A percentile compares a stretch with the other conserved stretches of the same genome.
phyloP scores from a whole-genome alignment of 2,797 vertebrate species.

The Myotis planiceps region DNA sequence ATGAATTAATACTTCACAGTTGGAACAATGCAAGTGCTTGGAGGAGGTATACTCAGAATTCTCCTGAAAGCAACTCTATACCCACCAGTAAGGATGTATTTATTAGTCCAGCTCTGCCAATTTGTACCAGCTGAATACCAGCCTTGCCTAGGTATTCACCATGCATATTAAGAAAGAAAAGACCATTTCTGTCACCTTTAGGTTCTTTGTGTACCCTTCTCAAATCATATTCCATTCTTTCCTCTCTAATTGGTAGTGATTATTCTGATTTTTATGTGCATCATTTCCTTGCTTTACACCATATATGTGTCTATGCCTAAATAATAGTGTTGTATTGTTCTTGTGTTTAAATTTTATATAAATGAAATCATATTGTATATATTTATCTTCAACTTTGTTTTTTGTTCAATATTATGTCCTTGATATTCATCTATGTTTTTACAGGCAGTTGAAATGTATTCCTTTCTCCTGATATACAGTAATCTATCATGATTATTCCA shows the following conservation, averaged over 20 bases:
- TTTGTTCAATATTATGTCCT: not conserved
- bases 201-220: not conserved
- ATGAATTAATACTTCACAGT: not conserved
- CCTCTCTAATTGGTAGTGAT: not conserved
- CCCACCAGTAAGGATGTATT: not conserved
- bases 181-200: not conserved
- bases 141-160: too few species aligned
- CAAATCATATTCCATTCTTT: not conserved
- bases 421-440: conserved; percentile 5
- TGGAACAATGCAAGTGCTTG: not conserved
- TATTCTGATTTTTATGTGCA: not conserved
- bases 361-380: too few species aligned
- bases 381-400: conserved; percentile 3
- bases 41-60: not conserved
- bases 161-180: not conserved
- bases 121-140: not conserved
- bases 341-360: not conserved
- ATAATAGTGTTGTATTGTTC: not conserved
- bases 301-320: not conserved
- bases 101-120: too few species aligned
- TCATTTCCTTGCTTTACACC: not conserved
- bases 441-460: not conserved
- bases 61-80: not conserved
- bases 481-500: not conserved
- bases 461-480: not conserved